phyloP scores from a whole-genome alignment of 2,888 invertebrate species.

The Drosophila monieri region DNA sequence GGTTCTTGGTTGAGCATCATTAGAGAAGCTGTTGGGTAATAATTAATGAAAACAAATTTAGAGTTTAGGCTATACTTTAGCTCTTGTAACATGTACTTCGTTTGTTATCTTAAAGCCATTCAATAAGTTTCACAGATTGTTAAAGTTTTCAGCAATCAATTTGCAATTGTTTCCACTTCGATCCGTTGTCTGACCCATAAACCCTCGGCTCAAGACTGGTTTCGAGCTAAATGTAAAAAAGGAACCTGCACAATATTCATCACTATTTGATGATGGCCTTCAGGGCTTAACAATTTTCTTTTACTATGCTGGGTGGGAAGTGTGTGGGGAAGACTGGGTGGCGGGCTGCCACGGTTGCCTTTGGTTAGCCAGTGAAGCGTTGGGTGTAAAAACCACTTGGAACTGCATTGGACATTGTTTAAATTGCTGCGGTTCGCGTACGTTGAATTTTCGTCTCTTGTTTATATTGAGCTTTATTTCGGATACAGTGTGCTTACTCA shows the following conservation, averaged over 20 bases:
- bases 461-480: slow-evolving; percentile 70
- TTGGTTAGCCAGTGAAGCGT: slow-evolving; percentile 54
- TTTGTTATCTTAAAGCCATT: not conserved
- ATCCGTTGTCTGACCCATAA: slow-evolving; percentile 42
- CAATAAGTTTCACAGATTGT: slow-evolving; percentile 25
- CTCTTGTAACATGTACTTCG: not conserved
- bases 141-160: slow-evolving; percentile 26
- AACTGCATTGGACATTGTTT: slow-evolving; percentile 76
- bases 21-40: not conserved
- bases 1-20: not conserved
- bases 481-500: slow-evolving; percentile 24
- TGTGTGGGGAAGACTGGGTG: slow-evolving; percentile 3
- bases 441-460: slow-evolving; percentile 67
- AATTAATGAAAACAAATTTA: not conserved
- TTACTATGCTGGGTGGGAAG: slow-evolving; percentile 49
- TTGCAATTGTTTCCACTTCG: slow-evolving; percentile 20
- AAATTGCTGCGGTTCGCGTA: slow-evolving; percentile 75
- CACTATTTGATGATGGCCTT: slow-evolving; percentile 66
- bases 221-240: slow-evolving; percentile 42
- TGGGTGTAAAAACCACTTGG: slow-evolving; percentile 65
- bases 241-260: slow-evolving; percentile 63
- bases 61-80: too few species aligned
- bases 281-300: slow-evolving; percentile 52
- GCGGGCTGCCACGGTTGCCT: slow-evolving; percentile 24
- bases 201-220: slow-evolving; percentile 41